Conservation (phyloP, 2,797 vertebrate species). For the Scolopax rusticola region DNA sequence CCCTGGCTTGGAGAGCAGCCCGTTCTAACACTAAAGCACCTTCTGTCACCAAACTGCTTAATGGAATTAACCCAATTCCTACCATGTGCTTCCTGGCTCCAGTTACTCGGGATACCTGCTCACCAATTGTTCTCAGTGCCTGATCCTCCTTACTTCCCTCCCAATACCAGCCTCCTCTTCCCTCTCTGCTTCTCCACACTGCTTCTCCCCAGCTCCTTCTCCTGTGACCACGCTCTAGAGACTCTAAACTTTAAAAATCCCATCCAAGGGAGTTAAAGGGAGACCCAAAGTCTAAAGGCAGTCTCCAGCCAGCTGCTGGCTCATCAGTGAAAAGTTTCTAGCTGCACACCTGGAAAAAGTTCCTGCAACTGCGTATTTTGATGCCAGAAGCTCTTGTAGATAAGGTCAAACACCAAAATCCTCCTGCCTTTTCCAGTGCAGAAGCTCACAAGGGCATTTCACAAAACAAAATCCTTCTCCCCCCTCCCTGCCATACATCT, state of each 20-base stretch:
- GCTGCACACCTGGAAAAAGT: background rate
- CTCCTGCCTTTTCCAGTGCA: background rate
- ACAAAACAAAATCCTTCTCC: background rate
- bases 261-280: background rate
- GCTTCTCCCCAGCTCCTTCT: constrained; percentile 40
- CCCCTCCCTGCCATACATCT: background rate
- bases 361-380: background rate
- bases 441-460: background rate
- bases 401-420: background rate
- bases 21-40: constrained; percentile 84
- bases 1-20: constrained; percentile 77
- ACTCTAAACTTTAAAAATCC: background rate
- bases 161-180: constrained; percentile 1
- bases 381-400: background rate
- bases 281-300: background rate
- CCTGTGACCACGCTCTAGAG: constrained; percentile 18
- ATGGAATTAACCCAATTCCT: constrained; percentile 87
- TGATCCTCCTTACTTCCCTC: constrained; percentile 66
- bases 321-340: background rate
- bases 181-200: background rate
- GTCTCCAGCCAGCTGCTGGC: background rate
- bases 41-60: constrained; percentile 88
- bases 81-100: constrained; percentile 80
- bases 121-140: constrained; percentile 76
- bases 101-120: constrained; percentile 82